Evolutionary conservation across 2,888 invertebrate genomes (phyloP).

Genomic region (Conchocele bisecta): DNA sequence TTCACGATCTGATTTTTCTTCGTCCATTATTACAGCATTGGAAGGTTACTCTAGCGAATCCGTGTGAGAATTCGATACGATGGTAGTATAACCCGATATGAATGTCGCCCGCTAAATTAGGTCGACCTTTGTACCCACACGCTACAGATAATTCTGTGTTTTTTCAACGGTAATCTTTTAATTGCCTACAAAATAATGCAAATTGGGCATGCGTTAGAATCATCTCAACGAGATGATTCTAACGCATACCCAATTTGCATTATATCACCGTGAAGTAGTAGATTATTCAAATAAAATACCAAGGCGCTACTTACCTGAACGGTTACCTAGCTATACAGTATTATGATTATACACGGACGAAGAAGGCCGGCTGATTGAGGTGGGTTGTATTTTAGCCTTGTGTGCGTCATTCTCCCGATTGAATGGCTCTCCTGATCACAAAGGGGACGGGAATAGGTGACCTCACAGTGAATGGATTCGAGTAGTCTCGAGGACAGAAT

Average conservation of each 20-base stretch:
- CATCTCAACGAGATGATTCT: no score
- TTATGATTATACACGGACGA: no score
- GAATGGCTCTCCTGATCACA: constrained; percentile 39
- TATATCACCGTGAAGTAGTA: no score
- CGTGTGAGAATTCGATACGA: constrained; percentile 19
- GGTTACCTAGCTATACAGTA: no score
- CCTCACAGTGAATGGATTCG: constrained; percentile 31
- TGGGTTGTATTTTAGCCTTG: constrained; percentile 40
- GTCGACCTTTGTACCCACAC: constrained; percentile 40
- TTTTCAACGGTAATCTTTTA: not conserved
- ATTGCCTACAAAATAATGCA: no score
- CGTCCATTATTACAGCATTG: constrained; percentile 38
- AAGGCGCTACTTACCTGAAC: no score
- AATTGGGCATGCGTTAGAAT: no score
- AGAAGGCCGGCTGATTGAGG: no score
- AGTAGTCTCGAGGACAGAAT: constrained; percentile 34
- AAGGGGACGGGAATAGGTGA: constrained; percentile 40
- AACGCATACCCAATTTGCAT: no score
- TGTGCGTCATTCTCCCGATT: constrained; percentile 50
- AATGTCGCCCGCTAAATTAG: constrained; percentile 51
- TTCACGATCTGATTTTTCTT: no score
- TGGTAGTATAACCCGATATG: constrained; percentile 47
- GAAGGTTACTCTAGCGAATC: constrained; percentile 39
- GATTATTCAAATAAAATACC: no score
- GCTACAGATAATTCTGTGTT: not conserved